Evolutionary conservation across 1,140 invertebrate genomes (phyloP).

Genomic region (Meloidogyne floridensis): DNA sequence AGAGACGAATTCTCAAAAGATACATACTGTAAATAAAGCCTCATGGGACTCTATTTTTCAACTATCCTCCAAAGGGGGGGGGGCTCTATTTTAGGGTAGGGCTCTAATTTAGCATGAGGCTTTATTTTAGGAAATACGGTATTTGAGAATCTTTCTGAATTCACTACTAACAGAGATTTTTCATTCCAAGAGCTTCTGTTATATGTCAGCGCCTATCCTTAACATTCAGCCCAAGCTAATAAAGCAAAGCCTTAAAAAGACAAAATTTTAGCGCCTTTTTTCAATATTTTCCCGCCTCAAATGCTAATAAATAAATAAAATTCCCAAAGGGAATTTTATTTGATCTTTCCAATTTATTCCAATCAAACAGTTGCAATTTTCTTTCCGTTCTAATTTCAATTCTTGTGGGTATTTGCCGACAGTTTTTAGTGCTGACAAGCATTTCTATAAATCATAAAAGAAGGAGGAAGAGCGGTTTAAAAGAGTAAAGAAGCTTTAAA

Average conservation of each 20-base stretch:
- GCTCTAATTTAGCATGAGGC: no score
- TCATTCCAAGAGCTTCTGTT: no score
- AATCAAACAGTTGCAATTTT: conserved; percentile 2
- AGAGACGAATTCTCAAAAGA: no score
- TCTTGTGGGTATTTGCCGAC: background rate
- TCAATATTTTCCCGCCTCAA: background rate
- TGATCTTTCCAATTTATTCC: background rate
- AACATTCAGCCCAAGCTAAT: no score
- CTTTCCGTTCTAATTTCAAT: background rate
- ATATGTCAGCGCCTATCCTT: no score
- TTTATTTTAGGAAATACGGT: no score
- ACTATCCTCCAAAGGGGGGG: no score
- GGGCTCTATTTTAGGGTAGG: no score
- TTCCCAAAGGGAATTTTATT: conserved; percentile 4
- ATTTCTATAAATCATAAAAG: background rate
- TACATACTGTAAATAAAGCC: no score
- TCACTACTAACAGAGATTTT: no score
- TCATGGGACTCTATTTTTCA: no score
- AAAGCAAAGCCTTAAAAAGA: background rate
- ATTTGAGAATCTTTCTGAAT: no score
- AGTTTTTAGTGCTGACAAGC: background rate
- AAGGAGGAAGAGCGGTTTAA: background rate
- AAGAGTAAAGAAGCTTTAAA: background rate
- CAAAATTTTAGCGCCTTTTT: background rate
- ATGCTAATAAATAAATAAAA: conserved; percentile 6